Evolutionary conservation across 1,140 invertebrate species (phyloP).

Genomic region (Sminthurinus signatus): DNA sequence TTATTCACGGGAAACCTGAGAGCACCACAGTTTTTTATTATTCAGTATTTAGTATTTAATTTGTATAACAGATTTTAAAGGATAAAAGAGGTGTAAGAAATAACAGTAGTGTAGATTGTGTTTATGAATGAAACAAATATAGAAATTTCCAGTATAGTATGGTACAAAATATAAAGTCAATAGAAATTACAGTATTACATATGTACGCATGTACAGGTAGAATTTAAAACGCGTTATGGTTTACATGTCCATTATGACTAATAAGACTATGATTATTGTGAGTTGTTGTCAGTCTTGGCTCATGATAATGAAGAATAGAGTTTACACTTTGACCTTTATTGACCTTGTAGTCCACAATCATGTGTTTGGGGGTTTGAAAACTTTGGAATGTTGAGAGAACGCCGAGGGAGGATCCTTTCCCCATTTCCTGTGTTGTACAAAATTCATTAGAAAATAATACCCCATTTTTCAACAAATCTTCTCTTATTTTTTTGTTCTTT

Average conservation of each 20-base stretch:
- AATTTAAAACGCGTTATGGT: slow-evolving; percentile 33
- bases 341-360: slow-evolving; percentile 39
- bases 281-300: slow-evolving; percentile 36
- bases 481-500: slow-evolving; percentile 6
- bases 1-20: no score
- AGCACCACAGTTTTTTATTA: no score
- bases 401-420: slow-evolving; percentile 33
- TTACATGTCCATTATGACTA: slow-evolving; percentile 30
- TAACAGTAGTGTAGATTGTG: no score
- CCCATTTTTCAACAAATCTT: slow-evolving; percentile 16
- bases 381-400: slow-evolving; percentile 41
- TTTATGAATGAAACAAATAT: no score
- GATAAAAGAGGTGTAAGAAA: no score
- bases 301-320: slow-evolving; percentile 36
- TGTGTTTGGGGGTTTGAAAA: slow-evolving; percentile 38
- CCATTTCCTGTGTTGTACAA: slow-evolving; percentile 34
- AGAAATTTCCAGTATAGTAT: no score
- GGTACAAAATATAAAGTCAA: no score
- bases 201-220: not conserved
- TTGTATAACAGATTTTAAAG: no score
- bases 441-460: slow-evolving; percentile 21
- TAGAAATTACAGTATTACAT: not conserved
- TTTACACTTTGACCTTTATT: slow-evolving; percentile 32
- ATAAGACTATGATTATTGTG: slow-evolving; percentile 17
- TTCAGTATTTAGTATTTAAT: no score